A percentile compares a stretch with the other conserved stretches of the same genome.
Evolutionary conservation across 2,113 vertebrate species (phyloP).

Genomic region (Hydrochoerus hydrochaeris): DNA sequence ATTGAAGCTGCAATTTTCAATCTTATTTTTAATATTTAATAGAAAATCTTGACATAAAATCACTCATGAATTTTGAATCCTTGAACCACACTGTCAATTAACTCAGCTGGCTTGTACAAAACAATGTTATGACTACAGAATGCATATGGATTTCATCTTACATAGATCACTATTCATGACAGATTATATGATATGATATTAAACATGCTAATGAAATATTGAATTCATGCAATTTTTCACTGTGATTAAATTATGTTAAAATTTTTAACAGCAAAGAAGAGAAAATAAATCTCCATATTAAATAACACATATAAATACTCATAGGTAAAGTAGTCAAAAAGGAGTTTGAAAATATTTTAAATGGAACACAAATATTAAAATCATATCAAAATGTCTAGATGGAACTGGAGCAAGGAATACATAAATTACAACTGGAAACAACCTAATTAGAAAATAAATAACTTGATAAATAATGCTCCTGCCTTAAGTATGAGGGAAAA

Average conservation of each 20-base stretch:
- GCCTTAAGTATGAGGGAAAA: background rate
- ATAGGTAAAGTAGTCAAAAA: background rate
- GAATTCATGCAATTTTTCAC: background rate
- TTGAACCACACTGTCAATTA: background rate
- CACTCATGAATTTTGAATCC: background rate
- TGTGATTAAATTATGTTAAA: background rate
- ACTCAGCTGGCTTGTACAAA: background rate
- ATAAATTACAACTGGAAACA: background rate
- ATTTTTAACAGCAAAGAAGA: background rate
- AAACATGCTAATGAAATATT: background rate
- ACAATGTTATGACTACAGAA: background rate
- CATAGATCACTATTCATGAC: background rate
- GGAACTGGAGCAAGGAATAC: background rate
- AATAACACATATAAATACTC: background rate
- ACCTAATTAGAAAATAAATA: background rate
- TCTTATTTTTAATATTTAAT: background rate
- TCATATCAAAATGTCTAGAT: background rate
- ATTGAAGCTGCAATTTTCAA: background rate
- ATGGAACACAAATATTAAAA: background rate
- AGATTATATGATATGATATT: background rate
- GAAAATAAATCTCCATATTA: background rate
- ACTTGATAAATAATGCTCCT: background rate
- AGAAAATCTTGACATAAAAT: background rate
- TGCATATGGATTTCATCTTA: background rate
- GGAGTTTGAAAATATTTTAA: background rate